phyloP scores from a whole-genome alignment of 2,797 vertebrate species.

The Macrochelys suwanniensis region DNA sequence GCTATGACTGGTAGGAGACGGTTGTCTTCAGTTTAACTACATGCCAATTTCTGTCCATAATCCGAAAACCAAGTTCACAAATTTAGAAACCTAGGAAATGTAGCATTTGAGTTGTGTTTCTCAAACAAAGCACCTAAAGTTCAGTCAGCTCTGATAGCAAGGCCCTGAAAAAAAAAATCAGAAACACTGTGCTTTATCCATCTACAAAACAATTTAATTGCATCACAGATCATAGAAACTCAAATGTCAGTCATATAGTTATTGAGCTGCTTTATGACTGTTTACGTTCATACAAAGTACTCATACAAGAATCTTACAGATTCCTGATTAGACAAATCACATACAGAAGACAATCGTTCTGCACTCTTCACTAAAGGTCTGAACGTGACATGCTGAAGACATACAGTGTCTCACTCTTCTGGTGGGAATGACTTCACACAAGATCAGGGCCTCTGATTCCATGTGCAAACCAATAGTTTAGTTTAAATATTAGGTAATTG shows the following conservation, averaged over 20 bases:
- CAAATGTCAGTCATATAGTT: not conserved
- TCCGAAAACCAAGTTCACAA: not conserved
- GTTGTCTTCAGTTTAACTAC: not conserved
- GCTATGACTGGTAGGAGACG: slow-evolving; percentile 93
- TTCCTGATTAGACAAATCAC: not conserved
- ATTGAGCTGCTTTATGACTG: not conserved
- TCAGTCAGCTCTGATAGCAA: not conserved
- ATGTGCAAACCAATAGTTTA: not conserved
- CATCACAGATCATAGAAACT: not conserved
- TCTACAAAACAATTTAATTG: not conserved
- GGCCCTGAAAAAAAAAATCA: not conserved
- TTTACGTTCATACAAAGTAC: not conserved
- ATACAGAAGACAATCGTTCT: rapidly evolving
- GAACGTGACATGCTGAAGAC: not conserved
- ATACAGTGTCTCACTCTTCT: not conserved
- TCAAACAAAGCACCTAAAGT: not conserved
- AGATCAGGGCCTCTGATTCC: not conserved
- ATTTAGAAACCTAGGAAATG: not conserved
- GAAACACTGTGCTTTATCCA: not conserved
- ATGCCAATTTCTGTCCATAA: rapidly evolving
- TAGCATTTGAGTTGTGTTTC: rapidly evolving
- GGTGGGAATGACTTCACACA: not conserved
- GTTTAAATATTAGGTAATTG: not conserved
- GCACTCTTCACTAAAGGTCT: not conserved
- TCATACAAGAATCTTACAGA: not conserved